Conservation (phyloP, 2,797 vertebrate genomes). For the Hyperoplus lanceolatus region DNA sequence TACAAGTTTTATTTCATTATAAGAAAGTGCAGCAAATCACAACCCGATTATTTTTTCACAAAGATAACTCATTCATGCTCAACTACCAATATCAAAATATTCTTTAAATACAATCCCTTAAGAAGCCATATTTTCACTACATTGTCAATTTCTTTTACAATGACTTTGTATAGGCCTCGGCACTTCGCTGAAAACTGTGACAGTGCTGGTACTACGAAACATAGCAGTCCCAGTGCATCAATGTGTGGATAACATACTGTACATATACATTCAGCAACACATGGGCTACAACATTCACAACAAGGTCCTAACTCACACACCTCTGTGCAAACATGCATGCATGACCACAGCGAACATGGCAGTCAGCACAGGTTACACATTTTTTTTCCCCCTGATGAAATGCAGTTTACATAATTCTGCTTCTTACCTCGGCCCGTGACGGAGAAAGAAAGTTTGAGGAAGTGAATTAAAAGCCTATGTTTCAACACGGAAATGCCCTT, state of each 20-base stretch:
- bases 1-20: background rate
- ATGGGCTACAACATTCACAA: constrained; percentile 42
- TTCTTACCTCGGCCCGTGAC: background rate
- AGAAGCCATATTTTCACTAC: background rate
- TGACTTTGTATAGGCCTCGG: background rate
- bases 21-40: constrained; percentile 6
- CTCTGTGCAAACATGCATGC: constrained; percentile 50
- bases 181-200: background rate
- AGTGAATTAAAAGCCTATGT: background rate
- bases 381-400: background rate
- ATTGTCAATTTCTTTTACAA: background rate
- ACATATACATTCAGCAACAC: constrained; percentile 28
- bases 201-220: background rate
- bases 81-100: background rate
- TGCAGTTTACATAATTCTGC: background rate
- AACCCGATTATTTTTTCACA: background rate
- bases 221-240: background rate
- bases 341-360: constrained; percentile 13
- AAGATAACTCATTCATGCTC: background rate
- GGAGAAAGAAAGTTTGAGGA: background rate
- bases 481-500: background rate
- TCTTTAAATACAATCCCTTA: background rate
- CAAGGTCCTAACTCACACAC: constrained; percentile 55
- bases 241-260: background rate
- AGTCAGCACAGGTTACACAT: background rate